Percentiles rank a stretch among this genome's conserved stretches.
Evolutionary conservation across 37 sponge, comb jelly and placozoan genomes (phyloP).

Genomic region (Oopsacas minuta): DNA sequence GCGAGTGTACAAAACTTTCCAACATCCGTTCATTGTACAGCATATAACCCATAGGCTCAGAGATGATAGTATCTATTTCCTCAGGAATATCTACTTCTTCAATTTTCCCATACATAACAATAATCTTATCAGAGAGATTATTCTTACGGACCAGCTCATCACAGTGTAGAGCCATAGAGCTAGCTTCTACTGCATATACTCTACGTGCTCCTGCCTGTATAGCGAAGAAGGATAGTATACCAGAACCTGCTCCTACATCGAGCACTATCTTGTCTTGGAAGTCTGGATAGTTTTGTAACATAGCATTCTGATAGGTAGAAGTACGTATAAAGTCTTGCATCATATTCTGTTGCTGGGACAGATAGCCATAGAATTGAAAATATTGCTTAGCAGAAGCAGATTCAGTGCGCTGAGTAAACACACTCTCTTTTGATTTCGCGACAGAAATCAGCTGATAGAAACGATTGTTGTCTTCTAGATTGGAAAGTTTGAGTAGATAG

Average conservation of each 20-base stretch:
- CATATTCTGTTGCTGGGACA: constrained; percentile 99
- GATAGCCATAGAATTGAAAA: constrained; percentile 92
- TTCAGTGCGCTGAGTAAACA: constrained; percentile 74
- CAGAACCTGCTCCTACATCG: constrained; percentile 20
- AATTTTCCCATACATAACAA: constrained; percentile 74
- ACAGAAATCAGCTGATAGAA: neutral
- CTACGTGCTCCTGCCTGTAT: constrained; percentile 73
- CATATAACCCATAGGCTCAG: constrained; percentile 99
- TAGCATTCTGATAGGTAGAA: constrained; percentile 84
- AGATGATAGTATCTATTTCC: constrained; percentile 79
- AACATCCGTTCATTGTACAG: constrained; percentile 93
- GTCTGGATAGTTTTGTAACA: constrained; percentile 77
- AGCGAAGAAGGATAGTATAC: constrained; percentile 89
- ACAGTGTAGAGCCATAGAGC: constrained; percentile 61
- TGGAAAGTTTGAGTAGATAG: neutral
- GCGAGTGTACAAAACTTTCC: constrained; percentile 83
- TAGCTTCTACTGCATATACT: constrained; percentile 87
- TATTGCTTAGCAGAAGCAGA: constrained; percentile 86
- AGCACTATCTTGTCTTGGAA: constrained; percentile 71
- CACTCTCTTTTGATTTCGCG: constrained; percentile 26
- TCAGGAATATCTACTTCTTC: constrained; percentile 95
- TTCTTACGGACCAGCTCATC: constrained; percentile 46
- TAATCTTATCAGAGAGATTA: constrained; percentile 38
- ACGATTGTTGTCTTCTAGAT: neutral
- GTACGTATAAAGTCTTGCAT: constrained; percentile 86